Evolutionary conservation across 2,113 vertebrate genomes (phyloP).

Genomic region (Archilochus colubris): DNA sequence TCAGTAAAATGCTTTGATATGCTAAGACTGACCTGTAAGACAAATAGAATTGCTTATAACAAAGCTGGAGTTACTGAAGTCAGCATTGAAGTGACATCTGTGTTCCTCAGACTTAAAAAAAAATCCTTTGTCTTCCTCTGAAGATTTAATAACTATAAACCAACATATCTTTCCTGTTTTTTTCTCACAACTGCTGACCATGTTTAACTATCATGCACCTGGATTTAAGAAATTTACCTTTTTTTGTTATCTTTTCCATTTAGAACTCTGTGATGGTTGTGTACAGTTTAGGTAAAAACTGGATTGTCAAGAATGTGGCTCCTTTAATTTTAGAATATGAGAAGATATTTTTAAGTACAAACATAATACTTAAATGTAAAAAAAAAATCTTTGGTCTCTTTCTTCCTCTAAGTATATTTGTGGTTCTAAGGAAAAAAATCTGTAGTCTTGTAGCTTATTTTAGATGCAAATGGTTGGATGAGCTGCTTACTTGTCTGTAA

Average conservation of each 20-base stretch:
- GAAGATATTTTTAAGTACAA: neutral
- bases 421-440: neutral
- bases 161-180: neutral
- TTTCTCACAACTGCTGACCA: constrained; percentile 3
- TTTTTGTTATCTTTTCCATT: constrained; percentile 28
- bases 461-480: neutral
- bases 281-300: neutral
- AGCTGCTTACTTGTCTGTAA: neutral
- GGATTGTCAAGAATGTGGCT: neutral
- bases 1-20: neutral
- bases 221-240: neutral
- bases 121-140: constrained; percentile 32
- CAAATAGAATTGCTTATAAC: neutral
- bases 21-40: neutral
- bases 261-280: neutral
- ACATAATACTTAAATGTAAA: neutral
- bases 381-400: neutral
- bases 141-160: constrained; percentile 39
- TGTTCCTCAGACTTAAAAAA: constrained; percentile 47
- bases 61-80: neutral
- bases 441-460: neutral
- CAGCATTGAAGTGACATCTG: neutral
- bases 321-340: neutral
- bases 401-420: neutral
- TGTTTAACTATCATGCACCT: constrained; percentile 12